Conservation (phyloP, 2,797 vertebrate genomes). For the Xiphorhynchus erythropygius region DNA sequence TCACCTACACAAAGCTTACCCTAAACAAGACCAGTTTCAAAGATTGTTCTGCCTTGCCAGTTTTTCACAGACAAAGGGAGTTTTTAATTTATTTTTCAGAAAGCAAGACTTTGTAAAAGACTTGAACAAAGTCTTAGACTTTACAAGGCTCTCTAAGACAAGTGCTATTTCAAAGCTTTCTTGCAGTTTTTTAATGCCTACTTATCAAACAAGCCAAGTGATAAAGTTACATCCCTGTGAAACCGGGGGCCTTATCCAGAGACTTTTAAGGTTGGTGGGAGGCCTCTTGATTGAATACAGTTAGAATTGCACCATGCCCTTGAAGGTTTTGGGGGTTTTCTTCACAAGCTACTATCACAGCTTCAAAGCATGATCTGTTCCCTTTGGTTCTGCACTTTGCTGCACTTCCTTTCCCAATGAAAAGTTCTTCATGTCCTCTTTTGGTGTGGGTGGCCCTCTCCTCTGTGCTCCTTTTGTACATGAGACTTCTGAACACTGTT, state of each 20-base stretch:
- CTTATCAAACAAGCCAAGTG: not conserved
- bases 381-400: not conserved
- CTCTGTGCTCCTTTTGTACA: not conserved
- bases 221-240: not conserved
- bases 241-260: not conserved
- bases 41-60: not conserved
- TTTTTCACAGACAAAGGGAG: not conserved
- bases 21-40: not conserved
- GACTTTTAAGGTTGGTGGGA: not conserved
- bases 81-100: not conserved
- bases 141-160: not conserved
- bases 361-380: not conserved
- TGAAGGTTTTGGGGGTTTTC: not conserved
- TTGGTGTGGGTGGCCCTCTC: not conserved
- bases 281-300: not conserved
- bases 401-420: not conserved
- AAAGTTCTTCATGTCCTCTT: not conserved
- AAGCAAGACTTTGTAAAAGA: not conserved
- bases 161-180: slow-evolving; percentile 25
- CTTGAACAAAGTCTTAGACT: not conserved
- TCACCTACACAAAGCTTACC: not conserved
- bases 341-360: not conserved
- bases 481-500: not conserved
- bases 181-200: slow-evolving; percentile 5
- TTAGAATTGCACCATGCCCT: not conserved